Base-by-base conservation (phyloP, 2,888 invertebrate species). In the Molanna angustata region DNA sequence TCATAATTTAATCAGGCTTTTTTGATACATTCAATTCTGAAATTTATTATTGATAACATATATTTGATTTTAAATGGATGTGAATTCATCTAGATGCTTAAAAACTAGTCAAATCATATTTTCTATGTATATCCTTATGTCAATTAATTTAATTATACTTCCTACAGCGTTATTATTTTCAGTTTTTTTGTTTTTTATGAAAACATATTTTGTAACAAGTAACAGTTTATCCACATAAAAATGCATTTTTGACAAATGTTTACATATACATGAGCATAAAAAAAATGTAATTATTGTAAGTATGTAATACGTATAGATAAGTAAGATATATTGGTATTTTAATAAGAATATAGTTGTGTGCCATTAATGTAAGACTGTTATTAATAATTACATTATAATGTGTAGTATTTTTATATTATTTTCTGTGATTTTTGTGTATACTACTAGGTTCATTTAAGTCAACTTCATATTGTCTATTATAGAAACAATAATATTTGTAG, bases 311-410 rank as follows among this genome's bases (percentile, higher is more conserved):
- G n/a, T n/a, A n/a, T n/a, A n/a, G n/a, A 27, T 7, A 27, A 7
- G 11, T 27, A 27, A 27, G 11, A 27, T 11, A 27, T 27, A 27
- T 27, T 7, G 4, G 11, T 27, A 27, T 11, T 7, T 27, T 7
- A 7, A 27, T 27, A 27, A 27, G 11, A 35, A 35, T 17, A 19
- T 42, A 44, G 22, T 52, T 52, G 57, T 54, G 57, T 57, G 57
- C 57, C 57, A 57, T 57, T 57, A 50, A 41, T 45, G 54, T 53
- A 57, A 57, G 57, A 57, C 57, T 57, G 57, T 54, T 54, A 57
- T 53, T 35, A 21, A 49, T 49, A 52, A 46, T 42, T 41, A 21
- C 32, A 20, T 33, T 33, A 33, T 37, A 45, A 51, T 45, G 21
- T 51, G 45, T 21, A 31, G 52, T 49, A n/a, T n/a, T n/a, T n/a